phyloP scores from a whole-genome alignment of 2,888 invertebrate genomes.

The Busseola fusca region DNA sequence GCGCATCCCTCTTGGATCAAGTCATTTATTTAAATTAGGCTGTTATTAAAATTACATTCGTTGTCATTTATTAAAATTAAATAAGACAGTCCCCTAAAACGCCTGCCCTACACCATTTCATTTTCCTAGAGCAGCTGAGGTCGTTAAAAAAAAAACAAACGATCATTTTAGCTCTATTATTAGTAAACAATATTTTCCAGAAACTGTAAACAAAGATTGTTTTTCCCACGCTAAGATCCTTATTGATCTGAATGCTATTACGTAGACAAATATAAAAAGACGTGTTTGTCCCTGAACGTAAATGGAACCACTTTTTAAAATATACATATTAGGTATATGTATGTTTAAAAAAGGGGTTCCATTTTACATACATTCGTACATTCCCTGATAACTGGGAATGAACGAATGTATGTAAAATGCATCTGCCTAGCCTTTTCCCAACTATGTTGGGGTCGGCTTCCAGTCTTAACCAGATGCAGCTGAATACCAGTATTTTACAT shows the following conservation, averaged over 20 bases:
- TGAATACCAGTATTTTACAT: too few species aligned
- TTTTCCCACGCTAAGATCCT: neutral
- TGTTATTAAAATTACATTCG: neutral
- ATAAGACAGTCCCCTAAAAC: neutral
- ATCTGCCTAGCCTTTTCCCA: too few species aligned
- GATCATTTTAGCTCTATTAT: too few species aligned
- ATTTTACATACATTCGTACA: too few species aligned
- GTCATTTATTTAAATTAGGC: neutral
- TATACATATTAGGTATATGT: too few species aligned
- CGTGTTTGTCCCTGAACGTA: neutral
- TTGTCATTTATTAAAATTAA: neutral
- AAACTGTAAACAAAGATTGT: constrained; percentile 10
- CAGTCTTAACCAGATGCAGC: too few species aligned
- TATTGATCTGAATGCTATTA: neutral
- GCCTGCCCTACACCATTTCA: neutral
- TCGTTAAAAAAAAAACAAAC: neutral
- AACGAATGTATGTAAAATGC: too few species aligned
- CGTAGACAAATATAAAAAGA: neutral
- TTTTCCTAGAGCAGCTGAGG: neutral
- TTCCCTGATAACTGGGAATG: too few species aligned
- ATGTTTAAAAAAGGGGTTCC: too few species aligned
- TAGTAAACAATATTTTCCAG: neutral
- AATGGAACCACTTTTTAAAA: neutral
- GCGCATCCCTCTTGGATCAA: neutral
- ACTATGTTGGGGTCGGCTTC: too few species aligned